Base-by-base conservation (phyloP, 1,140 invertebrate species). In the Penaeus indicus region DNA sequence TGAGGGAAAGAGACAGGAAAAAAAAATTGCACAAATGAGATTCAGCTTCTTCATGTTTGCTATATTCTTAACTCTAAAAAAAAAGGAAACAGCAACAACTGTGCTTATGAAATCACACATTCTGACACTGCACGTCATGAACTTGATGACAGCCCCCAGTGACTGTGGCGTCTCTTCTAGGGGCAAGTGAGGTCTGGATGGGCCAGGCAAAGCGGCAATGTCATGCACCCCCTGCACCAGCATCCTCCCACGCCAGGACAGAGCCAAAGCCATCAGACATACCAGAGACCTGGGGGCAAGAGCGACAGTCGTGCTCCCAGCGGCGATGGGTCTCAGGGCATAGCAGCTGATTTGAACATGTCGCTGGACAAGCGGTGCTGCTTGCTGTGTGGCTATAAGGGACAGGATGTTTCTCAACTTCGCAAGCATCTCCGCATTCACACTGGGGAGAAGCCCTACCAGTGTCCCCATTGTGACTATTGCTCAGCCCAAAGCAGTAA, bases 401-500 rank as follows among this genome's bases (percentile, higher is more conserved):
- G 86, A 27, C 81, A 84, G 38, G 81, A 84, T 67, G 61, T 77
- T n/a, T 88, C 86, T 63, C 86, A 88, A 61, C 81, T 88, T 38
- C 79, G 81, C 32, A 88, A 88, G 61, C 86, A 88, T 42, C 86
- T 88, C 3, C 80, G 86, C 1, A 84, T 88, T 61, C 86, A 88
- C 61, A 88, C 86, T 54, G 86, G 86, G 32, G 81, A 88, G 72
- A 88, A 84, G 72, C 86, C 86, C 18, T 88, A 78, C 62, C 81
- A 84, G 69, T 88, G 86, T 25, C 81, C 81, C 21, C 62, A 60
- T 18, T 88, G 86, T n/a, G n/a, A 63, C 60, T 88, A 88, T 67
- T 88, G 64, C 54, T 88, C 86, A 18, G 81, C 86, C 54, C 86
- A 88, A 72, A 84, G 86, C 27, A 88, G 86, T 77, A 88, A 88